Conservation (phyloP, 2,113 vertebrate species). For the Naja naja region DNA sequence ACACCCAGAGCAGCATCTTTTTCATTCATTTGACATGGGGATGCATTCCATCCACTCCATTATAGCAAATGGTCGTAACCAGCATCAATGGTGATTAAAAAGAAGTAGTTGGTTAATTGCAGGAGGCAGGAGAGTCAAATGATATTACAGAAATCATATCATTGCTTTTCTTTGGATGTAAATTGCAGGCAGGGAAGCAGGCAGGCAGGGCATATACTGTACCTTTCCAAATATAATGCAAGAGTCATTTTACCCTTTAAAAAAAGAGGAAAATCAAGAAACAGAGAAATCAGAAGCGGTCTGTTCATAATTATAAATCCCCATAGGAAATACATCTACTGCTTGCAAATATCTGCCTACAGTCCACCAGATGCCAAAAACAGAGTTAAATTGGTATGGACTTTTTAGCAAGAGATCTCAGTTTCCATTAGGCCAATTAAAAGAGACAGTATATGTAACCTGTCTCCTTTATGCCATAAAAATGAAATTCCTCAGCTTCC, state of each 20-base stretch:
- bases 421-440: neutral
- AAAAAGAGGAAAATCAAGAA: neutral
- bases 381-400: neutral
- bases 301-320: neutral
- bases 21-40: neutral
- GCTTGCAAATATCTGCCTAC: neutral
- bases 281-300: conserved; percentile 3
- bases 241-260: neutral
- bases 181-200: neutral
- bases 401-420: neutral
- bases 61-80: neutral
- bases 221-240: neutral
- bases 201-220: neutral
- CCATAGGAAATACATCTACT: neutral
- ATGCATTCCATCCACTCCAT: neutral
- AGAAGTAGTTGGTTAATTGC: neutral
- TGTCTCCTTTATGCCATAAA: neutral
- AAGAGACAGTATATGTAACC: neutral
- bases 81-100: neutral
- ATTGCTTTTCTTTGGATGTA: neutral
- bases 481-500: neutral
- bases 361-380: neutral
- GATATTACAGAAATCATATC: neutral
- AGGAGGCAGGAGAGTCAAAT: neutral
- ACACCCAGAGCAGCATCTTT: neutral